Percentiles rank a stretch among this genome's conserved stretches.
phyloP scores from a whole-genome alignment of 1,140 invertebrate genomes.

The Chionoecetes opilio region DNA sequence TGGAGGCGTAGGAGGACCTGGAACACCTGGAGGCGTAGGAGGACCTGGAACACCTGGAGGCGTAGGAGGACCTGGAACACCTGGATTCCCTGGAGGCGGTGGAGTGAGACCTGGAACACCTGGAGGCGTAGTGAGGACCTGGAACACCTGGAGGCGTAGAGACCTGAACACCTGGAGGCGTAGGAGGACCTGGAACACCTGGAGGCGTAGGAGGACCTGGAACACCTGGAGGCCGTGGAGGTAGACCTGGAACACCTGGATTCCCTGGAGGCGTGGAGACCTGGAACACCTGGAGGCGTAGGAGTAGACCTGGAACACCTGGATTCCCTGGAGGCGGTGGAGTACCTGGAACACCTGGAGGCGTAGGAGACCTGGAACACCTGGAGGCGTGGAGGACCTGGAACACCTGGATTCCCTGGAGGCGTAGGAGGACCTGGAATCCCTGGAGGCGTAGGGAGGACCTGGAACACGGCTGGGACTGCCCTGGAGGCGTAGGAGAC shows the following conservation, averaged over 20 bases:
- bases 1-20: background rate
- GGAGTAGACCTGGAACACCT: background rate
- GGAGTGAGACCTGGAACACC: too few relatives aligned
- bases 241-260: background rate
- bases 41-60: too few relatives aligned
- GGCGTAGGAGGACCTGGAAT: background rate
- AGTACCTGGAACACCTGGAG: background rate
- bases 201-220: background rate
- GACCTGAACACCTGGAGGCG: too few relatives aligned
- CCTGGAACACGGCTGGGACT: background rate
- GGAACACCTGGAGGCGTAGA: too few relatives aligned
- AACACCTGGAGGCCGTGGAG: too few relatives aligned
- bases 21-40: background rate
- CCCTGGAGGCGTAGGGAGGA: background rate
- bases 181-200: background rate
- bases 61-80: too few relatives aligned
- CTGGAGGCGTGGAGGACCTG: background rate
- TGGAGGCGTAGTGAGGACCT: too few relatives aligned
- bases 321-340: background rate
- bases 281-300: conserved; percentile 60
- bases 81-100: too few relatives aligned
- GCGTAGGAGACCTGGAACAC: background rate
- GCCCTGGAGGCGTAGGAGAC: background rate
- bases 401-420: background rate
- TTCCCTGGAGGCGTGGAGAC: conserved; percentile 43